Base-by-base conservation (phyloP, 2,113 vertebrate genomes). In the Ceratotherium simum region DNA sequence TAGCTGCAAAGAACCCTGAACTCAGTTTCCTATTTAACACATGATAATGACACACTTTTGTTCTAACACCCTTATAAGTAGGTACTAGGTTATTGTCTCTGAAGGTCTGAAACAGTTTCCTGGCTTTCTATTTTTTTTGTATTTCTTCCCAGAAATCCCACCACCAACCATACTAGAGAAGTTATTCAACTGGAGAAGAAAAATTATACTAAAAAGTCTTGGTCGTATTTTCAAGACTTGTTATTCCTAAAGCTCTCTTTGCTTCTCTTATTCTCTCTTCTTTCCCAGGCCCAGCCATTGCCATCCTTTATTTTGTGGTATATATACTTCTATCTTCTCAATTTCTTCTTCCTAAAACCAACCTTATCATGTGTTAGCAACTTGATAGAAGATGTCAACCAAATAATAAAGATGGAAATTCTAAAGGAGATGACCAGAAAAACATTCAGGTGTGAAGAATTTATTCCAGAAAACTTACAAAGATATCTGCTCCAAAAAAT, bases 231-330 rank as follows among this genome's bases (percentile, higher is more conserved):
- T 79, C 42, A 80, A 81, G 89, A 84, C 2, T 48, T 78, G 81
- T 17, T 90, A 78, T 81, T 93, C 54, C 75, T 39, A 83, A 95
- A 83, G 46, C 20, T 84, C 23, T 92, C 42, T 95, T 93, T 78
- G 69, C 31, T 92, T 67, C 9, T 86, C 18, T 39, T 31, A 23
- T 21, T 72, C 21, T 46, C 23, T 88, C 83, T 92, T 73, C 33
- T 76, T 51, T 86, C 33, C n/a, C 46, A 87, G 60, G 8, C n/a
- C 78, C 33, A 62, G 8, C 10, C 82, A 76, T 56, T 89, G 94
- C 31, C 23, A 91, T 62, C 12, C 51, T 65, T 58, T 91, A 72
- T 94, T 82, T 95, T 78, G 60, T 92, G 20, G 60, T n/a, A 73
- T 16, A 21, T 31, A 81, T 33, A 62, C 46, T 81, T 87, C 31